These are phyloP conservation scores for Aphelinus atriplicis DNA, from an alignment of 1,140 invertebrate species.

Conservation along the genomic window DNA sequence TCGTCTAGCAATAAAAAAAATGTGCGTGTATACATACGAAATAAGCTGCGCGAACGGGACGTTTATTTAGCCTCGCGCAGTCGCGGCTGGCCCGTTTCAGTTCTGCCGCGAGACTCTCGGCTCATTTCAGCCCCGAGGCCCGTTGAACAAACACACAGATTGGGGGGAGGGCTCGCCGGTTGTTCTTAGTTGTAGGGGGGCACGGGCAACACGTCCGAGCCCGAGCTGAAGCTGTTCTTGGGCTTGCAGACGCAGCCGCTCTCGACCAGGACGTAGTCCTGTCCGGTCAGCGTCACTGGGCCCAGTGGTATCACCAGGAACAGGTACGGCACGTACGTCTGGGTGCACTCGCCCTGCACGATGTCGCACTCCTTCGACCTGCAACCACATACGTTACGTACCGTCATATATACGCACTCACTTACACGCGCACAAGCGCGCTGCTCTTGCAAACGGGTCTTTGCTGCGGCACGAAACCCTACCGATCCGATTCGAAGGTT, in stretches of 20 bases:
- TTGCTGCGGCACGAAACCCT: too few relatives aligned
- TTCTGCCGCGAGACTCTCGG: too few relatives aligned
- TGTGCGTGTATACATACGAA: too few relatives aligned
- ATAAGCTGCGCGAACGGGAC: too few relatives aligned
- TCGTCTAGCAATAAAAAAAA: not conserved
- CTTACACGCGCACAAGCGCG: not conserved
- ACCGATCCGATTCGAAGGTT: too few relatives aligned
- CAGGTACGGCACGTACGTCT: constrained; percentile 91
- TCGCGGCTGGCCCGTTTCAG: too few relatives aligned
- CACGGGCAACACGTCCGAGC: constrained; percentile 18
- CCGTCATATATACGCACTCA: not conserved
- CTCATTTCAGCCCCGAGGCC: too few relatives aligned
- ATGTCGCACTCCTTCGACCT: constrained; percentile 89
- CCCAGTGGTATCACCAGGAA: constrained; percentile 90
- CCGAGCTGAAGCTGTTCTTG: constrained; percentile 66
- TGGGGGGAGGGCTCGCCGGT: not conserved
- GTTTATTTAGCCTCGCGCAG: too few relatives aligned
- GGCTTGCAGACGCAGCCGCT: constrained; percentile 91
- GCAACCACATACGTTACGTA: constrained; percentile 36
- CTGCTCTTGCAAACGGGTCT: too few relatives aligned
- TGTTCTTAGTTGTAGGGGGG: constrained; percentile 10
- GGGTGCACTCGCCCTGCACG: constrained; percentile 87
- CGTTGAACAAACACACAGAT: not conserved
- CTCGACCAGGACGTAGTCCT: constrained; percentile 92
- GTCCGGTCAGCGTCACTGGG: constrained; percentile 88